Conservation (phyloP, 2,888 invertebrate species). For the Escarpia spicata region DNA sequence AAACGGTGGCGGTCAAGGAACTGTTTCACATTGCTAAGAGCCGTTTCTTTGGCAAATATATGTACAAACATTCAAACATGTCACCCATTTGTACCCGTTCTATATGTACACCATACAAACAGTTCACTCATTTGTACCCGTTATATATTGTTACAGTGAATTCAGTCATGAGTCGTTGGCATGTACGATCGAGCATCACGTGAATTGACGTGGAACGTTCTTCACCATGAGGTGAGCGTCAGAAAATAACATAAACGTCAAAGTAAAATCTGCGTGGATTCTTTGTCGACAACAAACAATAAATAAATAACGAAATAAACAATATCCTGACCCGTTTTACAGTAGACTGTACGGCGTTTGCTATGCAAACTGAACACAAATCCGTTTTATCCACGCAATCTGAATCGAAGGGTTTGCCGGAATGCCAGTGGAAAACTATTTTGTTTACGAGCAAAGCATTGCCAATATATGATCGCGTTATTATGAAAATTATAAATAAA, state of each 20-base stretch:
- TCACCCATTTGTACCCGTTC: neutral
- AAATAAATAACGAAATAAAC: neutral
- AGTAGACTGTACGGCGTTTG: neutral
- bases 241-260: neutral
- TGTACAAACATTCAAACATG: neutral
- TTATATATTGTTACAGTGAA: neutral
- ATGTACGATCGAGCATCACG: neutral
- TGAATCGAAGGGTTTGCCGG: neutral
- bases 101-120: neutral
- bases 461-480: neutral
- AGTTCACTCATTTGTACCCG: conserved; percentile 3
- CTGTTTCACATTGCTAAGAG: neutral
- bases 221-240: neutral
- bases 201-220: neutral
- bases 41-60: neutral
- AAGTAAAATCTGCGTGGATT: neutral
- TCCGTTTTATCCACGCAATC: neutral
- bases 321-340: conserved; percentile 4
- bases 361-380: conserved; percentile 6
- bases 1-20: neutral
- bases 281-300: neutral
- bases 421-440: neutral
- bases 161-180: conserved; percentile 10
- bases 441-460: neutral
- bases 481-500: neutral